Conservation (phyloP, 2,888 invertebrate genomes). For the Idaea dimidiata region DNA sequence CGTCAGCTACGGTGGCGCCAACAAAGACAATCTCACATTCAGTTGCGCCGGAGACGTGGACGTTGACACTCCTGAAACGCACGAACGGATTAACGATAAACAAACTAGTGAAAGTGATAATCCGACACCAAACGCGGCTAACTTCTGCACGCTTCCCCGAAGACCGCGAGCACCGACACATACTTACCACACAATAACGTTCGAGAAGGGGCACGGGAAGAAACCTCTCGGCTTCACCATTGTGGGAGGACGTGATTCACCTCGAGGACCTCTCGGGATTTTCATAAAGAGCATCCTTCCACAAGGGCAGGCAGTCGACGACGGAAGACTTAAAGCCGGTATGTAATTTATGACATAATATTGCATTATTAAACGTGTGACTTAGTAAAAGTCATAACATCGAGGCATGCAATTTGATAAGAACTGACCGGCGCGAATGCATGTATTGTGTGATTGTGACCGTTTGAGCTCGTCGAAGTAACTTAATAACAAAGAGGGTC, state of each 20-base stretch:
- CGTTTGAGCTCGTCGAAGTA: constrained; percentile 47
- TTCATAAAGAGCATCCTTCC: constrained; percentile 92
- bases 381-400: constrained; percentile 26
- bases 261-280: constrained; percentile 91
- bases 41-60: constrained; percentile 69
- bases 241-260: constrained; percentile 92
- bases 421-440: constrained; percentile 39
- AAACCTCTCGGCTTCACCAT: constrained; percentile 94
- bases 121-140: constrained; percentile 75
- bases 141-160: constrained; percentile 87
- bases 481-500: constrained; percentile 38
- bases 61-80: constrained; percentile 62
- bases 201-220: constrained; percentile 90
- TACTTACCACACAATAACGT: constrained; percentile 86
- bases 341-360: constrained; percentile 29
- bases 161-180: constrained; percentile 85
- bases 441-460: constrained; percentile 35
- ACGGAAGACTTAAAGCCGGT: constrained; percentile 91
- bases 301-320: constrained; percentile 91
- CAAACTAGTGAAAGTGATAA: constrained; percentile 63
- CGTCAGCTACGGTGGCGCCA: constrained; percentile 77
- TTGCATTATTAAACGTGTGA: constrained; percentile 11
- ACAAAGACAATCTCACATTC: constrained; percentile 65
- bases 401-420: constrained; percentile 57
- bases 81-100: constrained; percentile 56